These are phyloP conservation scores for Patiria miniata DNA, from an alignment of 35 echinoderm and acorn worm genomes.

Conservation along the genomic window DNA sequence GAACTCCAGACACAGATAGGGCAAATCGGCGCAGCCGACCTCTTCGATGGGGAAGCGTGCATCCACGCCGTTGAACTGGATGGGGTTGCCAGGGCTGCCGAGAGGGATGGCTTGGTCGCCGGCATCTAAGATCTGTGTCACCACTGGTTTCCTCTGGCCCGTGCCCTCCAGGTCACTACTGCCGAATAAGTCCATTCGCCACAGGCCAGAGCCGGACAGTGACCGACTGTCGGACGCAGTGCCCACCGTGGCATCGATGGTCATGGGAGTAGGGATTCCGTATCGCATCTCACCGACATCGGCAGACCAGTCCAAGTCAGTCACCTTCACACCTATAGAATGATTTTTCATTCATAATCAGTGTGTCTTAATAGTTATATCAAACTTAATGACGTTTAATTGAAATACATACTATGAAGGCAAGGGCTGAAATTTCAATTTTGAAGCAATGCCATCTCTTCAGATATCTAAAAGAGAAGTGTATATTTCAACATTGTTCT, in stretches of 20 bases:
- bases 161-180: slow-evolving; percentile 55
- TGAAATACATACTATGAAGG: too few species aligned
- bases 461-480: too few species aligned
- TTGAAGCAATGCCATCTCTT: too few species aligned
- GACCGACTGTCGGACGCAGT: slow-evolving; percentile 15
- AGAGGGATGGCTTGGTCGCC: neutral
- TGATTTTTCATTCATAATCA: too few species aligned
- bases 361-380: too few species aligned
- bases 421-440: too few species aligned
- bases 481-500: too few species aligned
- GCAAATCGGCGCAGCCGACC: slow-evolving; percentile 65
- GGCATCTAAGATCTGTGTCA: slow-evolving; percentile 41
- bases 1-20: slow-evolving; percentile 83
- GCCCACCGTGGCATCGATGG: slow-evolving; percentile 14
- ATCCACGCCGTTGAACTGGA: slow-evolving; percentile 54
- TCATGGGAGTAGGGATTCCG: slow-evolving; percentile 8
- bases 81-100: slow-evolving; percentile 7
- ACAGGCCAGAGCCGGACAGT: slow-evolving; percentile 59
- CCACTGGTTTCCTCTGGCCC: slow-evolving; percentile 49
- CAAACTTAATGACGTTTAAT: too few species aligned
- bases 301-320: slow-evolving; percentile 25
- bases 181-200: slow-evolving; percentile 63
- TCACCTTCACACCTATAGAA: slow-evolving; percentile 41
- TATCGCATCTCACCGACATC: slow-evolving; percentile 20
- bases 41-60: slow-evolving; percentile 62